Evolutionary conservation across 2,888 invertebrate species (phyloP).

Genomic region (Rhagophthalmus giganteus): DNA sequence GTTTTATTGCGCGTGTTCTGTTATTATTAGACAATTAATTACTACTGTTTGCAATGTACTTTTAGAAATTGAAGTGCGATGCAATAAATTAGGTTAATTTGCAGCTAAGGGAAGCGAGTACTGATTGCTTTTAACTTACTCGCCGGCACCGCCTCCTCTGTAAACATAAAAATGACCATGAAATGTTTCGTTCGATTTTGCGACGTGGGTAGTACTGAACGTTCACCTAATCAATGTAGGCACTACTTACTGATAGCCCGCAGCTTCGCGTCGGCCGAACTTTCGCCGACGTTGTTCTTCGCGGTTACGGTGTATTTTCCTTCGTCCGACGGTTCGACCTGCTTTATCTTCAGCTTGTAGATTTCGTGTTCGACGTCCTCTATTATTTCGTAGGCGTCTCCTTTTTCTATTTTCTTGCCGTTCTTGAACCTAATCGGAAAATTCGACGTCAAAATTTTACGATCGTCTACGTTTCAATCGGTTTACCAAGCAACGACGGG

Average conservation of each 20-base stretch:
- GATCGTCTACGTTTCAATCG: too few species aligned
- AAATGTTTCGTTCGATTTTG: neutral
- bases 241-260: constrained; percentile 71
- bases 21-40: too few species aligned
- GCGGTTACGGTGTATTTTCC: constrained; percentile 80
- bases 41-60: too few species aligned
- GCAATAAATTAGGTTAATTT: too few species aligned
- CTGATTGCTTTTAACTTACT: constrained; percentile 44
- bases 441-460: too few species aligned
- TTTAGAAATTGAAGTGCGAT: too few species aligned
- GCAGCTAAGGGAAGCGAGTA: constrained; percentile 1
- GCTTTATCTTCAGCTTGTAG: constrained; percentile 72
- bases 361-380: constrained; percentile 66
- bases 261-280: constrained; percentile 68
- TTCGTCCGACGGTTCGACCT: constrained; percentile 70
- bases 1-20: too few species aligned
- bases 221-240: too few species aligned
- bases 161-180: constrained; percentile 35
- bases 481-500: constrained; percentile 85
- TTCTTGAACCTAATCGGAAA: constrained; percentile 72
- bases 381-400: constrained; percentile 61
- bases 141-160: constrained; percentile 52
- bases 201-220: neutral
- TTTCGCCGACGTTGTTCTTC: constrained; percentile 76
- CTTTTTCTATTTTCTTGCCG: constrained; percentile 63